phyloP scores from a whole-genome alignment of 2,888 invertebrate species.

The Anagyrus pseudococci region DNA sequence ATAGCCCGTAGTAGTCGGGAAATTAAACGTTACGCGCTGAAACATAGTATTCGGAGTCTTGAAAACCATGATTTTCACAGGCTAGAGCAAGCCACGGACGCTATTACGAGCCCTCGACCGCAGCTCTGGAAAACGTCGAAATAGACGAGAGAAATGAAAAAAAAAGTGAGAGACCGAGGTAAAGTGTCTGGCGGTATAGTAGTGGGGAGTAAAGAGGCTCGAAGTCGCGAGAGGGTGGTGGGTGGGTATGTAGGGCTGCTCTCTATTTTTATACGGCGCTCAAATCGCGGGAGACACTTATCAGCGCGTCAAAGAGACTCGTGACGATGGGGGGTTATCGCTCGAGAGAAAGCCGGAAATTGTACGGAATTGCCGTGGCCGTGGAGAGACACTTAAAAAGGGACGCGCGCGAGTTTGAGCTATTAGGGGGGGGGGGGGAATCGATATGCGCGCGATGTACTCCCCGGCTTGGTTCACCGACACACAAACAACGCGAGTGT shows the following conservation, averaged over 20 bases:
- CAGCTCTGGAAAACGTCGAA: too few relatives aligned
- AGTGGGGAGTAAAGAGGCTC: background rate
- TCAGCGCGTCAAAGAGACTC: constrained; percentile 11
- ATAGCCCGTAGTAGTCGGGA: too few relatives aligned
- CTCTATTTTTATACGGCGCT: background rate
- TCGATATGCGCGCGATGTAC: too few relatives aligned
- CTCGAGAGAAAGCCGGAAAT: constrained; percentile 6
- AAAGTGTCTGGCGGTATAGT: constrained; percentile 13
- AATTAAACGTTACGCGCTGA: too few relatives aligned
- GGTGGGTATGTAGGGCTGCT: constrained; percentile 1
- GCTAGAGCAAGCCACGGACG: too few relatives aligned
- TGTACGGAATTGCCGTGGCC: constrained; percentile 1
- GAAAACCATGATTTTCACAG: too few relatives aligned
- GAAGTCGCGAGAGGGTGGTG: background rate
- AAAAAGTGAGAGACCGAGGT: background rate
- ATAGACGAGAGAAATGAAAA: too few relatives aligned
- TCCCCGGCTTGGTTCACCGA: constrained; percentile 25
- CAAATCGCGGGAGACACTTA: constrained; percentile 19
- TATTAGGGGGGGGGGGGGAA: constrained; percentile 16
- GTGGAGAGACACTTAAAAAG: too few relatives aligned
- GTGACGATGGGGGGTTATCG: background rate
- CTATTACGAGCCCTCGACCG: too few relatives aligned
- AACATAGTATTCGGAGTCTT: too few relatives aligned
- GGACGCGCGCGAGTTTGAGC: constrained; percentile 23
- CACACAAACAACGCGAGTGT: too few relatives aligned